Evolutionary conservation across 2,888 invertebrate species (phyloP).

Genomic region (Cephonodes hylas): DNA sequence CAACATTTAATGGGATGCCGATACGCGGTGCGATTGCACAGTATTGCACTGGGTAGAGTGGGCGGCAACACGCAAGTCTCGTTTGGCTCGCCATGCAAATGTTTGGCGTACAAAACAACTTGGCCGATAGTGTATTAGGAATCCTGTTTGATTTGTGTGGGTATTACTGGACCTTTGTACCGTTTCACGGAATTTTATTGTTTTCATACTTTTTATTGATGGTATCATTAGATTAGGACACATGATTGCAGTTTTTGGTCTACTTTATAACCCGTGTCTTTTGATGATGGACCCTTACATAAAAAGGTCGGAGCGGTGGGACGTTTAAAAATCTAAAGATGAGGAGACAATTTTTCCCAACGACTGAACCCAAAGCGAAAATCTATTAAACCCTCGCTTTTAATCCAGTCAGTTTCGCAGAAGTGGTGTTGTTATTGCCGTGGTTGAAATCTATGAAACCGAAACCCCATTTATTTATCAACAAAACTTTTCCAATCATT

Average conservation of each 20-base stretch:
- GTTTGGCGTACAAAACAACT: slow-evolving; percentile 56
- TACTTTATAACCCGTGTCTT: background rate
- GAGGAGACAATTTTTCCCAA: too few species aligned
- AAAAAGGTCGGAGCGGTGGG: too few species aligned
- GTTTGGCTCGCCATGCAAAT: slow-evolving; percentile 67
- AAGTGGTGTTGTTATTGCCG: too few species aligned
- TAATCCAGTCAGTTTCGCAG: too few species aligned
- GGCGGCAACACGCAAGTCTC: slow-evolving; percentile 73
- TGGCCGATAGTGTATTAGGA: slow-evolving; percentile 65
- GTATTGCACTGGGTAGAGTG: slow-evolving; percentile 64
- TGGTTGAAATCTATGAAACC: too few species aligned
- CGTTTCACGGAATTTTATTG: slow-evolving; percentile 22
- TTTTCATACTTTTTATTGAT: background rate
- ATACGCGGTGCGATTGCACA: slow-evolving; percentile 69
- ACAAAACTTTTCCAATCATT: background rate
- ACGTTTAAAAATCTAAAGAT: too few species aligned
- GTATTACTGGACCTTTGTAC: slow-evolving; percentile 59
- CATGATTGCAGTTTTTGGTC: background rate
- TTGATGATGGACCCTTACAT: too few species aligned
- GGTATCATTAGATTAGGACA: background rate
- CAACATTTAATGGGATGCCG: slow-evolving; percentile 71
- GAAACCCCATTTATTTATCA: too few species aligned
- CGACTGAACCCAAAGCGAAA: too few species aligned
- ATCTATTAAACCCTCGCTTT: too few species aligned
- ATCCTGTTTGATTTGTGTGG: slow-evolving; percentile 76